Base-by-base conservation (phyloP, 2,113 vertebrate species). In the Nothoprocta pentlandii region DNA sequence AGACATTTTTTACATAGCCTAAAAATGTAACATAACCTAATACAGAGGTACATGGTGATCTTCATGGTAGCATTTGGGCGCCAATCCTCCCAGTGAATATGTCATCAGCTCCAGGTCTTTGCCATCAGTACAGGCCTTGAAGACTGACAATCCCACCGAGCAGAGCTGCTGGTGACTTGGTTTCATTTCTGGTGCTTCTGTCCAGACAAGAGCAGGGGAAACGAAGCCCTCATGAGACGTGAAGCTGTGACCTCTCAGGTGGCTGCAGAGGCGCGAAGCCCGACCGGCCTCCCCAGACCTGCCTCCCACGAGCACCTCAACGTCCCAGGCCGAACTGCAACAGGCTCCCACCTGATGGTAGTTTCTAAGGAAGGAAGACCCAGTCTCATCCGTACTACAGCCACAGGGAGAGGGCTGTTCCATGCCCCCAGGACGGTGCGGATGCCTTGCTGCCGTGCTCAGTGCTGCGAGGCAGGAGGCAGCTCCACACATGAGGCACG, bases 141-240 rank as follows among this genome's bases (percentile, higher is more conserved):
- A 89, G 92, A 51, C 5, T 63, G 88, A 23, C 25, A 62, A 66
- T 20, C 46, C 17, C 25, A 16, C 7, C 36, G 25, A 46, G 54
- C 26, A 89, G 1, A 74, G 42, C 6, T n/a, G 75, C 41, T 77
- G 8, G 2, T 7, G 21, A 59, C 0, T 0, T 76, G 5, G 41
- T 54, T 85, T 76, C 46, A 70, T 67, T 91, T 81, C 63, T 49
- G 12, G 19, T 74, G 59, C 56, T 66, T 94, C 44, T 49, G 70
- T 32, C 58, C 34, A 26, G 17, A 77, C 10, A 84, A 41, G 16
- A 61, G 34, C 5, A 22, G 28, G n/a, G n/a, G 14, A 14, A 74
- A 78, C 36, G 16, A 39, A 68, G 54, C 76, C 25, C 28, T 39
- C 19, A 10, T 4, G 26, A 69, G 49, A 63, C 34, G 2, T 67